These are phyloP conservation scores for Muscidifurax raptorellus DNA, from an alignment of 1,140 invertebrate genomes.

Conservation along the genomic window DNA sequence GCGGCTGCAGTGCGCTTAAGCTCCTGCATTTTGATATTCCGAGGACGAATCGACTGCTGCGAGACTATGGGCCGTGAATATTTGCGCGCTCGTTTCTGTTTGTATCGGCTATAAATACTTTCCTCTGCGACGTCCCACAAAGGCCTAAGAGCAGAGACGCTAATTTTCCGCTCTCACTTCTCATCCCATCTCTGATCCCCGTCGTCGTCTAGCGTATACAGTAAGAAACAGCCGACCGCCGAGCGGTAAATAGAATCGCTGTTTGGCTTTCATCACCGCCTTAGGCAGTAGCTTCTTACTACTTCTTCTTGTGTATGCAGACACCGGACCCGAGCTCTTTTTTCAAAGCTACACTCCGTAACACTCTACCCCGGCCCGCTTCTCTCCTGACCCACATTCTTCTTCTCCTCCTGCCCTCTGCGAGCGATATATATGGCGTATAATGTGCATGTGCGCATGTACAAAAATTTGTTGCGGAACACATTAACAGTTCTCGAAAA, in stretches of 20 bases:
- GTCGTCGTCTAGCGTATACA: too few relatives aligned
- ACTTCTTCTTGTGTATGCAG: background rate
- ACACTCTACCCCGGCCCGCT: background rate
- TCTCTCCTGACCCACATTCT: background rate
- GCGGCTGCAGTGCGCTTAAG: too few relatives aligned
- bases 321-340: background rate
- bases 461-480: too few relatives aligned
- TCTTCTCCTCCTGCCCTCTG: background rate
- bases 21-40: background rate
- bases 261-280: slow-evolving; percentile 8
- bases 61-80: background rate
- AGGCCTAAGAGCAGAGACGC: too few relatives aligned
- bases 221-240: background rate
- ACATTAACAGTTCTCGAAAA: background rate
- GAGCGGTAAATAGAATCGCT: slow-evolving; percentile 5
- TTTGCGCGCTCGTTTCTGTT: background rate
- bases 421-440: too few relatives aligned
- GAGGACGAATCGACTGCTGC: background rate
- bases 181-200: background rate
- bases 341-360: background rate
- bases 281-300: background rate
- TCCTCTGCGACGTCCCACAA: too few relatives aligned
- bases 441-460: too few relatives aligned
- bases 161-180: background rate
- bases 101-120: too few relatives aligned